These are phyloP conservation scores for Peucedramus taeniatus DNA, from an alignment of 2,113 vertebrate genomes.

Conservation along the genomic window DNA sequence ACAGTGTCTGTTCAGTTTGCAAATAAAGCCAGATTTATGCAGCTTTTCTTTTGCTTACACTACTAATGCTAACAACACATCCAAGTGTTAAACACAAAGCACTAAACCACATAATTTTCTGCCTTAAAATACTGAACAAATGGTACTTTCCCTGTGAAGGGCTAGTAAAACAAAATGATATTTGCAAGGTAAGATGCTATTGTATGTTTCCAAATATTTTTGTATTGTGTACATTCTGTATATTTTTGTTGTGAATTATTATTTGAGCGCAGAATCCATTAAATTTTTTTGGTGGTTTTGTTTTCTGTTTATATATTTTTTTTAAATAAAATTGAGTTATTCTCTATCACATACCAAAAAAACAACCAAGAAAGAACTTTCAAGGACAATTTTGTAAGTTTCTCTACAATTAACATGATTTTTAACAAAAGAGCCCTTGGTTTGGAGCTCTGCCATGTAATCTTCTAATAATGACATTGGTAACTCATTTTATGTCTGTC, in stretches of 20 bases:
- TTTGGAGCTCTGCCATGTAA: neutral
- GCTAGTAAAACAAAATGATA: conserved; percentile 51
- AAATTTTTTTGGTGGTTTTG: conserved; percentile 47
- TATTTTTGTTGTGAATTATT: conserved; percentile 77
- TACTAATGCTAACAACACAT: neutral
- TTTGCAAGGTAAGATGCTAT: conserved; percentile 51
- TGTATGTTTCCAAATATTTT: conserved; percentile 75
- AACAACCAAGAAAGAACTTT: neutral
- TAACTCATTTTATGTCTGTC: neutral
- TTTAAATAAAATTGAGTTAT: neutral
- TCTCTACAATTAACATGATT: neutral
- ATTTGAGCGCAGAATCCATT: conserved; percentile 74
- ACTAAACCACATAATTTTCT: conserved; percentile 55
- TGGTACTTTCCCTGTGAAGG: conserved; percentile 53
- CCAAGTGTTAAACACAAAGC: conserved; percentile 34
- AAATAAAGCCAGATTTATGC: conserved; percentile 46
- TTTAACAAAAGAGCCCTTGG: neutral
- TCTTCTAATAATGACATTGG: neutral
- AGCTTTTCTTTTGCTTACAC: conserved; percentile 20
- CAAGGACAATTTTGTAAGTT: neutral
- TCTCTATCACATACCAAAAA: neutral
- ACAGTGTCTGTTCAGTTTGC: conserved; percentile 35
- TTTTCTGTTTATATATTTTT: neutral
- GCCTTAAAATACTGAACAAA: conserved; percentile 72
- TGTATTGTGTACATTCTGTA: conserved; percentile 79